Evolutionary conservation across 2,797 vertebrate genomes (phyloP), one percentile per base, ranked within the genome.

Genomic region (Coregonus sp.): DNA sequence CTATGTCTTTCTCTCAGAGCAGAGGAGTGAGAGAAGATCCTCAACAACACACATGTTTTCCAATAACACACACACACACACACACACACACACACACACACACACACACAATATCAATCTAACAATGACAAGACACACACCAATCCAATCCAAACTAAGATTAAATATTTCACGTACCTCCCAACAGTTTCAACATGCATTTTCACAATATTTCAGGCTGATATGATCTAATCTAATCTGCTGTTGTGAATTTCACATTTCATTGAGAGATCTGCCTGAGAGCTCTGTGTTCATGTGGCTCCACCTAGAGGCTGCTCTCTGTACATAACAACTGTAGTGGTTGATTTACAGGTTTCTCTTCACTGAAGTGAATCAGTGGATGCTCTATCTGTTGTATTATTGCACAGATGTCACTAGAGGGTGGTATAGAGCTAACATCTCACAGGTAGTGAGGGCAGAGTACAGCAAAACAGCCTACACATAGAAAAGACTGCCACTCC

Each of bases 251-350:
- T 9, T 47, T 47, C 2, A 47, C 40, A 47, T 47, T 3, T 47
- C 40, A 47, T 47, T 47, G 40, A 31, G n/a, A 47, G 52, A 82
- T 56, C 16, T 56, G 54, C 54, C 54, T 56, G 54, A 47, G 9
- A 12, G 40, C 40, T 47, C 40, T 12, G 40, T 47, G 40, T 47
- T 47, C 9, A 47, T 12, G 40, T 47, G 40, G 9, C 40, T 47
- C 40, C 40, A 47, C 40, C 40, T 47, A 47, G 40, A 47, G 40
- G 40, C 40, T 47, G 40, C 9, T 47, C 40, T 47, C 40, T 47
- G 40, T 47, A 47, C 9, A 47, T 12, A 47, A 47, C 40, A 47
- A 47, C 40, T 12, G 40, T 47, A 11, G 9, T 47, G 40, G 40
- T 9, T 47, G 40, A 47, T 47, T 47, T 47, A 9, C 40, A 47